These are phyloP conservation scores for Chiloscyllium punctatum DNA, from an alignment of 2,797 vertebrate genomes.

Conservation along the genomic window DNA sequence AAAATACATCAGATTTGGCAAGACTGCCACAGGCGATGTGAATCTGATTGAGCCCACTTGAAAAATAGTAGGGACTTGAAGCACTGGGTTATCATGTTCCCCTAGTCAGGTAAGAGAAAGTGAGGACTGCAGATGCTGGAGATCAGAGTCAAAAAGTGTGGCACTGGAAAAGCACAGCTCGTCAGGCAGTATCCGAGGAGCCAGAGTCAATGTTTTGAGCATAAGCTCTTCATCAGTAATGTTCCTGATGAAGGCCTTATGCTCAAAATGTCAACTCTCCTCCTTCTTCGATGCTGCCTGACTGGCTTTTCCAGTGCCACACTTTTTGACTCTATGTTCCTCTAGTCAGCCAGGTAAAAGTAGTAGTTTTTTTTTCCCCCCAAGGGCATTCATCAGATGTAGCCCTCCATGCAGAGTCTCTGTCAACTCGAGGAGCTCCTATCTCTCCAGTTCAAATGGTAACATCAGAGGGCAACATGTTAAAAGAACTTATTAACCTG, in stretches of 20 bases:
- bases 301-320: too few species aligned
- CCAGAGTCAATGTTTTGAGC: too few species aligned
- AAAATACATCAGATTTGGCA: too few species aligned
- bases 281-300: too few species aligned
- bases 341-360: background rate
- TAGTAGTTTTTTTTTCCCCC: background rate
- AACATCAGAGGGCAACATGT: background rate
- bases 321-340: background rate
- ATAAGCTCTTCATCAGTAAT: too few species aligned
- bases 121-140: too few species aligned
- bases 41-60: background rate
- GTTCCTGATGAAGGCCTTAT: too few species aligned
- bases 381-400: background rate
- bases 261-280: too few species aligned
- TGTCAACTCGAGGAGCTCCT: background rate
- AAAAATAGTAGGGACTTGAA: background rate
- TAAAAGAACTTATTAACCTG: background rate
- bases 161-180: too few species aligned
- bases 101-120: background rate
- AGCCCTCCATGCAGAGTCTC: background rate
- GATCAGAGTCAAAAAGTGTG: too few species aligned
- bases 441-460: background rate
- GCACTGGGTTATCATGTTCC: background rate
- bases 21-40: background rate
- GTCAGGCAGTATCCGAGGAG: too few species aligned